phyloP scores from a whole-genome alignment of 2,888 invertebrate genomes.

The Gnatocerus cornutus region DNA sequence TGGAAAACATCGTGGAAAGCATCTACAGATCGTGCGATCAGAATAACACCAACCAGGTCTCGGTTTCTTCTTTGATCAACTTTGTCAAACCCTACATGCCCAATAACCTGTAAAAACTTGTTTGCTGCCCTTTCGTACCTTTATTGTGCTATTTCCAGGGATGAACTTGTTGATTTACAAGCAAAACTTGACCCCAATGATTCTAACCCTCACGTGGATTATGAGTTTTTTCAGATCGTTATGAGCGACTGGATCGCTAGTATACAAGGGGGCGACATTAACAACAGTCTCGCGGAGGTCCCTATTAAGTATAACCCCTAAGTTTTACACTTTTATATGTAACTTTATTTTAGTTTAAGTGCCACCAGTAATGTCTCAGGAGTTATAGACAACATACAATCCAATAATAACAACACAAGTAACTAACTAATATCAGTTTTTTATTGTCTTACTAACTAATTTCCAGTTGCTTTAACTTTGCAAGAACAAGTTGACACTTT shows the following conservation, averaged over 20 bases:
- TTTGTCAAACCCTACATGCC: conserved; percentile 62
- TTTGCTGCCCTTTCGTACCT: background rate
- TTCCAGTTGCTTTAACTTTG: background rate
- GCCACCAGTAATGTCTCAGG: background rate
- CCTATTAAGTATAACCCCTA: conserved; percentile 2
- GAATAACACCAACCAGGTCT: conserved; percentile 57
- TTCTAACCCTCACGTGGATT: conserved; percentile 54
- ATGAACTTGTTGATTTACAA: conserved; percentile 59
- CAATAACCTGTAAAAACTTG: conserved; percentile 60
- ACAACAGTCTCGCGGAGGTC: conserved; percentile 10
- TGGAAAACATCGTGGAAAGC: conserved; percentile 56
- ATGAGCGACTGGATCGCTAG: conserved; percentile 63
- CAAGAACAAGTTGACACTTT: conserved; percentile 54
- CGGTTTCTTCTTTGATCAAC: conserved; percentile 60
- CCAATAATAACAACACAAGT: conserved; percentile 6
- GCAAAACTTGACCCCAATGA: conserved; percentile 59
- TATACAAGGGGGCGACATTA: conserved; percentile 45
- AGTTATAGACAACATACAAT: conserved; percentile 3
- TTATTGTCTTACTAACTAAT: background rate
- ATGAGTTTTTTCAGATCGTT: conserved; percentile 58
- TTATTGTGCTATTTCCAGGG: conserved; percentile 51
- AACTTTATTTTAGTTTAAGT: background rate
- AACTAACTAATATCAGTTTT: conserved; percentile 53
- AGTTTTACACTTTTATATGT: background rate
- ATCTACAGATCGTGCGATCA: conserved; percentile 63